Evolutionary conservation across 2,888 invertebrate genomes (phyloP).

Genomic region (Eupithecia insigniata): DNA sequence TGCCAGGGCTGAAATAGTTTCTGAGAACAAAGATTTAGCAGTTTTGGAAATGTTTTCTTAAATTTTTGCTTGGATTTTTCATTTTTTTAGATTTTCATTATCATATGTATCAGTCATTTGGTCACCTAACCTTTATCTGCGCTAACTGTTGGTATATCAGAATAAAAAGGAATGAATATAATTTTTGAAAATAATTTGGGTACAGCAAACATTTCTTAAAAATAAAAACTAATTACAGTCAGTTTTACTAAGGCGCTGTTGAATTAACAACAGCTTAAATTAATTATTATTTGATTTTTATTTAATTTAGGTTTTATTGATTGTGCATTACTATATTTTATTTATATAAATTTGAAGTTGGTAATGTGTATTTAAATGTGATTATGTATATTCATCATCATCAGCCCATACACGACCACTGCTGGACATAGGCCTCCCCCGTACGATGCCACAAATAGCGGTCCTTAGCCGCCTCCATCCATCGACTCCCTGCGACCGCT

Average conservation of each 20-base stretch:
- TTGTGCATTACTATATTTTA: too few species aligned
- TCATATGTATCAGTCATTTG: not conserved
- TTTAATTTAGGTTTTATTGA: too few species aligned
- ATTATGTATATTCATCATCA: too few species aligned
- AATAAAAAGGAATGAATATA: not conserved
- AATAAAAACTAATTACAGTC: not conserved
- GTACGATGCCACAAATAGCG: too few species aligned
- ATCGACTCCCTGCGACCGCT: too few species aligned
- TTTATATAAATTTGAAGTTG: too few species aligned
- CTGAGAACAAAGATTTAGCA: conserved; percentile 15
- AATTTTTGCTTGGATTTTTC: not conserved
- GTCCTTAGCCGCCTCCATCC: too few species aligned
- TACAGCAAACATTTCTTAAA: not conserved
- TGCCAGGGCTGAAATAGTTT: conserved; percentile 37
- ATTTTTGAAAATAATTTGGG: not conserved
- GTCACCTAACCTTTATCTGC: not conserved
- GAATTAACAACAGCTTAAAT: not conserved
- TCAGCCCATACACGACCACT: too few species aligned
- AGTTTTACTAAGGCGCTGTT: not conserved
- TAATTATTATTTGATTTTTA: too few species aligned
- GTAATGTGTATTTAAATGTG: too few species aligned
- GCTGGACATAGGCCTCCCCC: too few species aligned
- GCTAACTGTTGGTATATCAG: not conserved
- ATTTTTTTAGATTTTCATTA: not conserved
- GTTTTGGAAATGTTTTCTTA: not conserved